Evolutionary conservation across 2,888 invertebrate genomes (phyloP).

Genomic region (Chrysodeixis includens): DNA sequence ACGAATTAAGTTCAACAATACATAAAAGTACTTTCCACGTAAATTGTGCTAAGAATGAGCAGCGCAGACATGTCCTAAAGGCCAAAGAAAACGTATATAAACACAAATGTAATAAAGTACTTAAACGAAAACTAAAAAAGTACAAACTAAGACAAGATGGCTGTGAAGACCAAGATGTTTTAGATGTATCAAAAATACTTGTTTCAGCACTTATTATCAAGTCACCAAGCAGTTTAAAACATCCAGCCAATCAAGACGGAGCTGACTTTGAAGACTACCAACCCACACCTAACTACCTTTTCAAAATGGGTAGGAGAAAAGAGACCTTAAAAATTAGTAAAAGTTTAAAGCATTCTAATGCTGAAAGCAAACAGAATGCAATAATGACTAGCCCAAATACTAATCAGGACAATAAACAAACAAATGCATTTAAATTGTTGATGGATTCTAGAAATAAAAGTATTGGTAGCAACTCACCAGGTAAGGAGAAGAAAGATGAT

Average conservation of each 20-base stretch:
- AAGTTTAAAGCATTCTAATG: slow-evolving; percentile 35
- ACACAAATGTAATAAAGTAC: slow-evolving; percentile 70
- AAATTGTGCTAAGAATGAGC: slow-evolving; percentile 48
- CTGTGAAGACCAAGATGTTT: slow-evolving; percentile 80
- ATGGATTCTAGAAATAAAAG: slow-evolving; percentile 91
- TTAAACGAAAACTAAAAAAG: slow-evolving; percentile 81
- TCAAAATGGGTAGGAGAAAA: slow-evolving; percentile 79
- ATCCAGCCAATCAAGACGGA: slow-evolving; percentile 27
- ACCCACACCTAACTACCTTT: slow-evolving; percentile 75
- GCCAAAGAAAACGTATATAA: slow-evolving; percentile 73
- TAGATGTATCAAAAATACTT: slow-evolving; percentile 80
- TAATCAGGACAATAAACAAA: slow-evolving; percentile 72
- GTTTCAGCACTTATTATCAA: slow-evolving; percentile 74
- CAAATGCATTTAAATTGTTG: slow-evolving; percentile 91
- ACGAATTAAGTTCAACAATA: slow-evolving; percentile 50
- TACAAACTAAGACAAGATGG: slow-evolving; percentile 82
- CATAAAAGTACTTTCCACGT: slow-evolving; percentile 38
- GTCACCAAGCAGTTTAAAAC: slow-evolving; percentile 67
- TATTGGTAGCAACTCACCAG: slow-evolving; percentile 91
- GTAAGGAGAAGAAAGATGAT: slow-evolving; percentile 81
- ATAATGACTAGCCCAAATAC: slow-evolving; percentile 48
- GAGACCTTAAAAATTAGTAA: slow-evolving; percentile 53
- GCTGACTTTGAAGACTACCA: slow-evolving; percentile 59
- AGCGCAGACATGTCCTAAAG: slow-evolving; percentile 62
- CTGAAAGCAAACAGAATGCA: slow-evolving; percentile 32